phyloP scores from a whole-genome alignment of 2,113 vertebrate species.

The Capreolus pygargus region DNA sequence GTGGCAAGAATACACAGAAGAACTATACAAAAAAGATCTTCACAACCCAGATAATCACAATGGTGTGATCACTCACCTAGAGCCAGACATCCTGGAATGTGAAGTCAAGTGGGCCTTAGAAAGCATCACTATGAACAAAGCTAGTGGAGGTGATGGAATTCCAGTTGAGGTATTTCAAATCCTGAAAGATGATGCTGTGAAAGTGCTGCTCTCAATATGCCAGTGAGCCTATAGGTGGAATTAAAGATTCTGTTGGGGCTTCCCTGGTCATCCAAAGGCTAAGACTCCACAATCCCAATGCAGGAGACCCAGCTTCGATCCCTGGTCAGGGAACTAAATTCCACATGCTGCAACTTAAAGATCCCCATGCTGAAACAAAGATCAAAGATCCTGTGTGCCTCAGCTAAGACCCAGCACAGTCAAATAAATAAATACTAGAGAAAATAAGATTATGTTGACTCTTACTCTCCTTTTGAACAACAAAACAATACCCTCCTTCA shows the following conservation, averaged over 20 bases:
- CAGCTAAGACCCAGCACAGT: background rate
- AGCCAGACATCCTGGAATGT: too few species aligned
- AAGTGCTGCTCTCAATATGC: background rate
- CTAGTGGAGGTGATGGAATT: too few species aligned
- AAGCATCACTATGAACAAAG: too few species aligned
- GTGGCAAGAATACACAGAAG: too few species aligned
- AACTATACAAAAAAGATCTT: too few species aligned
- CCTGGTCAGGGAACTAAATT: background rate
- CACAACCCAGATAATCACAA: too few species aligned
- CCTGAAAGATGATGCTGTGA: too few species aligned
- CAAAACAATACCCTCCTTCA: background rate
- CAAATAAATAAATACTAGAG: background rate
- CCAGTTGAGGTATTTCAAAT: too few species aligned
- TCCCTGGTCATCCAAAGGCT: background rate
- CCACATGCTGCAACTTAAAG: background rate
- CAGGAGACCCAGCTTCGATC: background rate
- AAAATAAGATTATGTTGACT: background rate
- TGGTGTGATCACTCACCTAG: too few species aligned
- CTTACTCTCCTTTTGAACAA: background rate
- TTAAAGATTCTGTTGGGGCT: background rate
- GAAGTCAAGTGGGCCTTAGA: too few species aligned
- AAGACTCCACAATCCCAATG: background rate
- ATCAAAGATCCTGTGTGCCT: background rate
- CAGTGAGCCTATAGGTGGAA: background rate
- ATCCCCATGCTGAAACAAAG: background rate